Conservation (phyloP, 2,888 invertebrate genomes). For the Caenorhabditis sp. region DNA sequence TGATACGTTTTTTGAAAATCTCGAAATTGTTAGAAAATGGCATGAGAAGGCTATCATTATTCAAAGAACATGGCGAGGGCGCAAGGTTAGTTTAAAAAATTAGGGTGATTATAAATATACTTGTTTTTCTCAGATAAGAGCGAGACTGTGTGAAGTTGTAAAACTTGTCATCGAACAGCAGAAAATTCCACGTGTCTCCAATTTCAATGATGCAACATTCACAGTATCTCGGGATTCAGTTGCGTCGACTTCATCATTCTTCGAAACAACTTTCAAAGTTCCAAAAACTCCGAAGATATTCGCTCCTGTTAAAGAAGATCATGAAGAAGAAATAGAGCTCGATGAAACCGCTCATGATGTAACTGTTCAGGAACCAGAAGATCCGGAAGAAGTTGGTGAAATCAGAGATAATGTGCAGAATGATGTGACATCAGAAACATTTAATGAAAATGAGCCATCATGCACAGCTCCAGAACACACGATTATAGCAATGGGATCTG, state of each 20-base stretch:
- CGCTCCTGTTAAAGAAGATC: too few species aligned
- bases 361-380: too few species aligned
- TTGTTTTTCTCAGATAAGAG: neutral
- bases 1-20: neutral
- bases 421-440: too few species aligned
- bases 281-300: too few species aligned
- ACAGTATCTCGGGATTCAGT: neutral
- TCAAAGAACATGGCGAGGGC: neutral
- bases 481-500: too few species aligned
- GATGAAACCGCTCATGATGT: too few species aligned
- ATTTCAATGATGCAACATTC: neutral
- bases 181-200: neutral
- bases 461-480: too few species aligned
- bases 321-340: too few species aligned
- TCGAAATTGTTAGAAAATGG: neutral
- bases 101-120: neutral
- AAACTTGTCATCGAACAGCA: neutral
- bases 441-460: too few species aligned
- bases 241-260: neutral
- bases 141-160: neutral
- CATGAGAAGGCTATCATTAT: neutral
- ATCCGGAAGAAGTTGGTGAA: too few species aligned
- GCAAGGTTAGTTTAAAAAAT: neutral
- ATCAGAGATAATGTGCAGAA: too few species aligned
- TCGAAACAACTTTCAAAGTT: neutral